phyloP scores from a whole-genome alignment of 2,888 invertebrate species.

The Pheosia tremula region DNA sequence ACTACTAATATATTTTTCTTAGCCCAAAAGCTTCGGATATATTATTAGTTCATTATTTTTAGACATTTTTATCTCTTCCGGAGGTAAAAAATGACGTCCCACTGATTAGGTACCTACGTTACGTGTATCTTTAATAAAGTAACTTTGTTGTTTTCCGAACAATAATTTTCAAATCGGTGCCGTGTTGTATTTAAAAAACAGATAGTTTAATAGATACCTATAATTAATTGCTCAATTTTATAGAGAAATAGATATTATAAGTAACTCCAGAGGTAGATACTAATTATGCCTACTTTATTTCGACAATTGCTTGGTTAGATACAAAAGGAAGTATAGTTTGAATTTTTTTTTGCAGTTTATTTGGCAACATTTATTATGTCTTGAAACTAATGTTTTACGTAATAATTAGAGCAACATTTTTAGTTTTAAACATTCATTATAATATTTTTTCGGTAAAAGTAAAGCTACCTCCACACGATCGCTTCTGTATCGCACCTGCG shows the following conservation, averaged over 20 bases:
- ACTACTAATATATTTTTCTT: constrained; percentile 80
- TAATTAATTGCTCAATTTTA: constrained; percentile 52
- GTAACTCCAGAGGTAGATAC: constrained; percentile 12
- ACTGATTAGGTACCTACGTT: constrained; percentile 48
- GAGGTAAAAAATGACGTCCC: constrained; percentile 69
- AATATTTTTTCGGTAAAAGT: constrained; percentile 7
- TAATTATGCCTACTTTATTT: background rate
- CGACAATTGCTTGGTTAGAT: constrained; percentile 20
- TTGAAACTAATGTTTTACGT: too few species aligned
- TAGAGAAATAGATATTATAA: constrained; percentile 35
- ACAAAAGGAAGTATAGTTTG: background rate
- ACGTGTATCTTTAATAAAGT: constrained; percentile 44
- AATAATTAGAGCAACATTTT: too few species aligned
- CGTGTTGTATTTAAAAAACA: constrained; percentile 46
- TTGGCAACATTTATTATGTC: too few species aligned
- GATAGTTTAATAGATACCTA: constrained; percentile 41
- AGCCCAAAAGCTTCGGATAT: constrained; percentile 61
- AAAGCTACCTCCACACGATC: constrained; percentile 41
- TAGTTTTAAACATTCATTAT: background rate
- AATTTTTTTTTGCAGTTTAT: background rate
- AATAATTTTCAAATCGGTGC: constrained; percentile 45
- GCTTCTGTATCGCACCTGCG: constrained; percentile 40
- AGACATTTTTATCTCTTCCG: constrained; percentile 78
- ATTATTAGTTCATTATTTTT: constrained; percentile 79
- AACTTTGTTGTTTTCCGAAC: constrained; percentile 43